phyloP scores from a whole-genome alignment of 1,140 invertebrate genomes.

The Charaxes varanes region DNA sequence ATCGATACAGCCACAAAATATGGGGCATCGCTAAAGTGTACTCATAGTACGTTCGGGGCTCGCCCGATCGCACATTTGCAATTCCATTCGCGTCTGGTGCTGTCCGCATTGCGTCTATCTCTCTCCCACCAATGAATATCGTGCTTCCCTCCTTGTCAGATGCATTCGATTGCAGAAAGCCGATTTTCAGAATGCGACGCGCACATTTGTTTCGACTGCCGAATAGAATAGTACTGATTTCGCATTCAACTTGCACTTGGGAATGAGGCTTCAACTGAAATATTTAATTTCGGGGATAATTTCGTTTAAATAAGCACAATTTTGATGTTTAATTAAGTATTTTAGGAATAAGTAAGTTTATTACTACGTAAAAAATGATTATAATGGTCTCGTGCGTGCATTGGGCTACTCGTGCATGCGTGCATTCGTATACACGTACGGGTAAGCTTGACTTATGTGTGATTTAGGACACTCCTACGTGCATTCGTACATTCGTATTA shows the following conservation, averaged over 20 bases:
- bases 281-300: slow-evolving; percentile 10
- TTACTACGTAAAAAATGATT: too few species aligned
- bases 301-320: slow-evolving; percentile 9
- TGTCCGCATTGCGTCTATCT: slow-evolving; percentile 48
- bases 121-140: slow-evolving; percentile 25
- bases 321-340: too few species aligned
- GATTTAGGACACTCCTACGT: too few species aligned
- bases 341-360: too few species aligned
- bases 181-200: slow-evolving; percentile 40
- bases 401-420: too few species aligned
- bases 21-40: slow-evolving; percentile 10
- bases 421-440: too few species aligned
- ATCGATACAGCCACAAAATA: too few species aligned
- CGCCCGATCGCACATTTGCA: slow-evolving; percentile 38
- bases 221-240: slow-evolving; percentile 49
- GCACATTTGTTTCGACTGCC: slow-evolving; percentile 48
- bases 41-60: slow-evolving; percentile 6
- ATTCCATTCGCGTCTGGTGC: slow-evolving; percentile 49
- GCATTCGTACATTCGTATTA: too few species aligned
- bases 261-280: slow-evolving; percentile 19
- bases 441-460: too few species aligned
- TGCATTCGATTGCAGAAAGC: slow-evolving; percentile 58
- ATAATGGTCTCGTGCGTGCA: too few species aligned
- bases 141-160: slow-evolving; percentile 29
- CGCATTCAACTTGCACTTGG: slow-evolving; percentile 40